Evolutionary conservation across 2,888 invertebrate species (phyloP).

Genomic region (Poecilobothrus nobilitatus): DNA sequence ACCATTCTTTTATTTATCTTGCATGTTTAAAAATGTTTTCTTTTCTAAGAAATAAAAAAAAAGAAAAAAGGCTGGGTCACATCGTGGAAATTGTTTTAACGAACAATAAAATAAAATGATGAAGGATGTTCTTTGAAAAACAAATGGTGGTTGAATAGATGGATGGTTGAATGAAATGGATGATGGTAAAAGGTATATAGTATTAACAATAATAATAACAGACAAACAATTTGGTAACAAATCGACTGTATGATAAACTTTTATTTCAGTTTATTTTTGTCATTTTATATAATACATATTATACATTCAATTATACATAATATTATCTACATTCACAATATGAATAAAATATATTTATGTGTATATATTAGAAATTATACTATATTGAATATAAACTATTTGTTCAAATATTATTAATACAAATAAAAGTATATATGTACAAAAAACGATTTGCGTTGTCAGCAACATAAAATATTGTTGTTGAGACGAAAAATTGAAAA

Average conservation of each 20-base stretch:
- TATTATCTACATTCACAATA: too few species aligned
- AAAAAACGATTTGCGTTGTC: not conserved
- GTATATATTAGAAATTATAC: not conserved
- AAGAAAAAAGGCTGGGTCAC: not conserved
- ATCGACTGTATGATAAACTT: constrained; percentile 8
- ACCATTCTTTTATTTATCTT: not conserved
- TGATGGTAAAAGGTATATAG: not conserved
- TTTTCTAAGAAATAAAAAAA: too few species aligned
- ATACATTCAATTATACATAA: too few species aligned
- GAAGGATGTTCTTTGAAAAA: not conserved
- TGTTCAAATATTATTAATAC: not conserved
- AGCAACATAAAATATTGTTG: not conserved
- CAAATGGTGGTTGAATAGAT: not conserved
- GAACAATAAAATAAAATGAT: not conserved
- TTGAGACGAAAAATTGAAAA: constrained; percentile 2
- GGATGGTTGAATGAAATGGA: not conserved
- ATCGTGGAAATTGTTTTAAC: constrained; percentile 3
- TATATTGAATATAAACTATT: not conserved
- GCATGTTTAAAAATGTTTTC: too few species aligned
- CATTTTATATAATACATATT: too few species aligned
- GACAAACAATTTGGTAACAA: constrained; percentile 8
- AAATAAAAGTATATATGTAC: not conserved
- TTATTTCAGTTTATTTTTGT: not conserved
- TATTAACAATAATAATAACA: not conserved
- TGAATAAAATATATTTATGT: too few species aligned